Percentiles rank a stretch among this genome's conserved stretches.
These are phyloP conservation scores for Bradypodion ventrale DNA, from an alignment of 2,797 vertebrate genomes.

Conservation along the genomic window DNA sequence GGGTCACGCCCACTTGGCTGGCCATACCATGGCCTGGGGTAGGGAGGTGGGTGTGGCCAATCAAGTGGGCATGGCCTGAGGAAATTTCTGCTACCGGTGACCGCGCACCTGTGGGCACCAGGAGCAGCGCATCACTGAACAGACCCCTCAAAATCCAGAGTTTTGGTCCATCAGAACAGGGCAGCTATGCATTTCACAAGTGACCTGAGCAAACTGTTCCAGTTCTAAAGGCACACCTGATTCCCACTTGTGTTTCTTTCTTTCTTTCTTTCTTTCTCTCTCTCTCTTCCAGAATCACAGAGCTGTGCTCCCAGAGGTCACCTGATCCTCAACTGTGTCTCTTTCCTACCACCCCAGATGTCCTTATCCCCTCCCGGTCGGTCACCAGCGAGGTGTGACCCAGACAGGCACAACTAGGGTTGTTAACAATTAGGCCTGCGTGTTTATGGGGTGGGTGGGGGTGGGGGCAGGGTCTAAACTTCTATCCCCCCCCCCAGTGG, in stretches of 20 bases:
- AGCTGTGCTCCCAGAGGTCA: constrained; percentile 88
- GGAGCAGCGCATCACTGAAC: no score
- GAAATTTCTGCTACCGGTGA: no score
- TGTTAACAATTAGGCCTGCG: neutral
- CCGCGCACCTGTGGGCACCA: no score
- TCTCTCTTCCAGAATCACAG: constrained; percentile 79
- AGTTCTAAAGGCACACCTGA: constrained; percentile 42
- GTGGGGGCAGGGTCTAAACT: neutral
- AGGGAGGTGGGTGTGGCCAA: no score
- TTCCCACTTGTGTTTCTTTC: no score
- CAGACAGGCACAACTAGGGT: constrained; percentile 69
- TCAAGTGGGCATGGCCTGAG: no score
- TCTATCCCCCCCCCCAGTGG: neutral
- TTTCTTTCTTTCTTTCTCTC: constrained; percentile 44
- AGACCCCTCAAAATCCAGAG: no score
- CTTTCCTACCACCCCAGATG: constrained; percentile 83
- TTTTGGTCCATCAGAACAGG: neutral
- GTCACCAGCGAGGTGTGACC: constrained; percentile 86
- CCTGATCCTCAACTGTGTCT: constrained; percentile 89
- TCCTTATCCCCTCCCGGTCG: constrained; percentile 85
- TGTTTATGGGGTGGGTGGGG: no score
- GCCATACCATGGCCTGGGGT: no score
- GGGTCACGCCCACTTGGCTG: no score
- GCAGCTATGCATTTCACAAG: neutral
- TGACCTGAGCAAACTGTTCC: neutral